Evolutionary conservation across 2,888 invertebrate species (phyloP).

Genomic region (Boloria euphrosyne): DNA sequence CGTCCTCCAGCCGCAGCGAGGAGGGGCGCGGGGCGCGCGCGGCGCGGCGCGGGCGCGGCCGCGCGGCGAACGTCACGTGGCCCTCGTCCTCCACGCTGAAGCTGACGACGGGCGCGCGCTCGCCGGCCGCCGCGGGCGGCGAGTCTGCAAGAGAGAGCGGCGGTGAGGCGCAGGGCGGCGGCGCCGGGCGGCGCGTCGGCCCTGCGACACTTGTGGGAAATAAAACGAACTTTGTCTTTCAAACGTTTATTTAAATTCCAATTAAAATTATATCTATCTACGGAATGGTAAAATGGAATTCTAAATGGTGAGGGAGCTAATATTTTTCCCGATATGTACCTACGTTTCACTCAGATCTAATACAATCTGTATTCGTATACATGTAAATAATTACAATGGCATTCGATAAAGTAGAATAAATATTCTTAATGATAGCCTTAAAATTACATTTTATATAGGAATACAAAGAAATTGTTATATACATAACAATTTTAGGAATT

Average conservation of each 20-base stretch:
- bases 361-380: conserved; percentile 10
- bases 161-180: conserved; percentile 44
- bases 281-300: conserved; percentile 36
- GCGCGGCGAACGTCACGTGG: conserved; percentile 73
- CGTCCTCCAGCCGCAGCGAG: conserved; percentile 61
- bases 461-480: conserved; percentile 5
- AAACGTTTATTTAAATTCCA: conserved; percentile 24
- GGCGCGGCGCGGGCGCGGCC: conserved; percentile 47
- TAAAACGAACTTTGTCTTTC: conserved; percentile 30
- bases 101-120: conserved; percentile 68
- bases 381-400: conserved; percentile 12
- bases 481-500: conserved; percentile 17
- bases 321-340: conserved; percentile 27
- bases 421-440: conserved; percentile 4
- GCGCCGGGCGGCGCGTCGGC: conserved; percentile 39
- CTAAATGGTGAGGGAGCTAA: conserved; percentile 15
- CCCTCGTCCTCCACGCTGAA: conserved; percentile 77
- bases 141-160: conserved; percentile 59
- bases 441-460: background rate
- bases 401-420: conserved; percentile 6
- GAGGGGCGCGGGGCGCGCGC: conserved; percentile 54
- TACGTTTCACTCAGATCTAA: conserved; percentile 23
- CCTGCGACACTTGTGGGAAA: conserved; percentile 26
- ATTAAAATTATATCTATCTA: conserved; percentile 25
- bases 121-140: conserved; percentile 39